Evolutionary conservation across 1,140 invertebrate genomes (phyloP), one percentile per base, ranked within the genome.

Genomic region (Cyclargus thomasi): DNA sequence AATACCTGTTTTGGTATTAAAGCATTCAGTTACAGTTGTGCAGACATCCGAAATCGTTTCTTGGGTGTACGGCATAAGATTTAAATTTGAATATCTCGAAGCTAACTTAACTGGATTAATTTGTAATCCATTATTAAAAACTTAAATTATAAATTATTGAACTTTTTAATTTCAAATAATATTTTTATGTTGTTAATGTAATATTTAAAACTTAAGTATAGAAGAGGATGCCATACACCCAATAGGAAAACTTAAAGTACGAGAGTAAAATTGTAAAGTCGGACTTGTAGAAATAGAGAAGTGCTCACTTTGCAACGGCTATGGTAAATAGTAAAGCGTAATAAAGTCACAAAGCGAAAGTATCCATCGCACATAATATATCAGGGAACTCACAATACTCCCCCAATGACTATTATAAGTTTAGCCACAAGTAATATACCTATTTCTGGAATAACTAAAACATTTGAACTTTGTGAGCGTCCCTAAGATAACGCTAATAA

Each of bases 1-100:
- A 90, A 88, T 90, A 90, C 87, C 87, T 90, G 87, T 90, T 88
- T 88, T 70, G 78, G 70, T 72, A 81, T 90, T 90, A 90, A 90
- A 90, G 87, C 87, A 87, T 90, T 87, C 69, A 75, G 83, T 90
- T 90, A 69, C 83, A 78, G 81, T 86, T 85, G 84, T 86, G 85
- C 85, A 80, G 69, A 74, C 72, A 79, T 74, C 29, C 74, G 70
- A 67, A 67, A 36, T 72, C 53, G 70, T 55, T 29, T 68, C 68
- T 69, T 62, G 47, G 67, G 67, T 72, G 70, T 70, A 64, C 64
- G 63, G 63, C 69, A 57, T 57, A 21, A 10, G 55, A 59, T 8
- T 18, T 20, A 0, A 59, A 59, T 55, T 59, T 8, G 6, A 8
- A 47, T 29, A 29, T 4, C 5, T 29, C 29, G 23, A 29, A 29